These are phyloP conservation scores for Priapulus caudatus DNA, from an alignment of 2,888 invertebrate species.

Conservation along the genomic window DNA sequence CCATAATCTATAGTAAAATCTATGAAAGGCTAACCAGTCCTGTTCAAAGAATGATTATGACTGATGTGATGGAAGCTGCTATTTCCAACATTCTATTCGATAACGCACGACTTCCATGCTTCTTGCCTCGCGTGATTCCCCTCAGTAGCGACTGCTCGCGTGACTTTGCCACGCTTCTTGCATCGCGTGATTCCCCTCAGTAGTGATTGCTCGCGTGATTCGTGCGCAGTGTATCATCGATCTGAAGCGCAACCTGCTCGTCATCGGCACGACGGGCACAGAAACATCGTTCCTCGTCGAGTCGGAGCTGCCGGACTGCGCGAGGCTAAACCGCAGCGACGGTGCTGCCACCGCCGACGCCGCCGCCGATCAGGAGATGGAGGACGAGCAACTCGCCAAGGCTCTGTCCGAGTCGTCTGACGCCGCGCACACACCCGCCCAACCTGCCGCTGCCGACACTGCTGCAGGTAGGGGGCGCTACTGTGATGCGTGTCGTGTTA, in stretches of 20 bases:
- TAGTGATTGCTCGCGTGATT: too few species aligned
- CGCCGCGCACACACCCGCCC: background rate
- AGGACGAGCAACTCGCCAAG: constrained; percentile 32
- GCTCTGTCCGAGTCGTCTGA: constrained; percentile 31
- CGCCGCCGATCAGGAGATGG: constrained; percentile 18
- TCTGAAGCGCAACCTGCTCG: constrained; percentile 68
- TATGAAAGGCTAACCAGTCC: too few species aligned
- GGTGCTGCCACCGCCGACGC: constrained; percentile 6
- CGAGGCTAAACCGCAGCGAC: constrained; percentile 48
- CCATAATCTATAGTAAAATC: too few species aligned
- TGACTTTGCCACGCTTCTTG: too few species aligned
- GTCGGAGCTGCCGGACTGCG: constrained; percentile 64
- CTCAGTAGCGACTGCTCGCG: too few species aligned
- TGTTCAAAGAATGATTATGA: too few species aligned
- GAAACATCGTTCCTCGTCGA: constrained; percentile 78
- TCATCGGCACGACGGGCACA: constrained; percentile 86
- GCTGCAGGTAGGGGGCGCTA: constrained; percentile 7
- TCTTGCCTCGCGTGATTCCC: too few species aligned
- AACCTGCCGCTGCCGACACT: background rate
- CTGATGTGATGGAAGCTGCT: too few species aligned
- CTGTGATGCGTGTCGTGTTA: constrained; percentile 8
- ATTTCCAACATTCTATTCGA: too few species aligned
- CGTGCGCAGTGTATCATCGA: constrained; percentile 69
- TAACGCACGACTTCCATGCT: too few species aligned
- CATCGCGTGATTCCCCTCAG: too few species aligned